Base-by-base conservation (phyloP, 2,888 invertebrate species). In the Antheraea assamensis region DNA sequence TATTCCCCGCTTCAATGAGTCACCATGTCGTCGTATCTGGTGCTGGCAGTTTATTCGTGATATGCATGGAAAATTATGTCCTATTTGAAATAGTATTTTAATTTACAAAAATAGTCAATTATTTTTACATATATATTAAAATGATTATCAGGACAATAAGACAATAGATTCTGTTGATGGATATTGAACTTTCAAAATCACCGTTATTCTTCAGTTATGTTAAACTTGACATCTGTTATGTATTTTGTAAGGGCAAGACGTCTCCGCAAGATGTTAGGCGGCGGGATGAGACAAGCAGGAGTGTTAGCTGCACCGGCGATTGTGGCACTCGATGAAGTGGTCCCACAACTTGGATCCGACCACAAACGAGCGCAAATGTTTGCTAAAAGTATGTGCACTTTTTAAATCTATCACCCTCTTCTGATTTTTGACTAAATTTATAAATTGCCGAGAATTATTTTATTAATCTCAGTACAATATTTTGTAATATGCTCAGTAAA, bases 261-360 rank as follows among this genome's bases (percentile, higher is more conserved):
- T 73, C 82, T 96, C 64, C 96, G 99, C 73, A 99, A 99, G 93
- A 97, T 96, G 71, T 89, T 99, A 68, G 99, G 99, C 31, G 99
- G 99, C 49, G 99, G 97, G 1, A 98, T 98, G 98, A 95, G 99
- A 74, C 99, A 99, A 92, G 96, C 95, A 64, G 99, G 99, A 8
- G 95, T 99, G 71, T 85, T 99, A 72, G 99, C 99, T 0, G 99
- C 99, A 0, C 98, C 98, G 1, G 98, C 98, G 0, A 83, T 98
- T 5, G 97, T 98, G 42, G 97, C 98, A 0, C 87, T 99, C n/a
- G 97, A 98, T 74, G 96, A 97, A 76, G 96, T 97, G 82, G 95
- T 97, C 10, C 96, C 97, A 0, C 92, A 96, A 66, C 94, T 99
- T 49, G 88, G 88, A 4, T 93, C 96, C 0, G 99, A 99, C 91